Base-by-base conservation (phyloP, 2,113 vertebrate genomes). In the Entelurus aequoreus region DNA sequence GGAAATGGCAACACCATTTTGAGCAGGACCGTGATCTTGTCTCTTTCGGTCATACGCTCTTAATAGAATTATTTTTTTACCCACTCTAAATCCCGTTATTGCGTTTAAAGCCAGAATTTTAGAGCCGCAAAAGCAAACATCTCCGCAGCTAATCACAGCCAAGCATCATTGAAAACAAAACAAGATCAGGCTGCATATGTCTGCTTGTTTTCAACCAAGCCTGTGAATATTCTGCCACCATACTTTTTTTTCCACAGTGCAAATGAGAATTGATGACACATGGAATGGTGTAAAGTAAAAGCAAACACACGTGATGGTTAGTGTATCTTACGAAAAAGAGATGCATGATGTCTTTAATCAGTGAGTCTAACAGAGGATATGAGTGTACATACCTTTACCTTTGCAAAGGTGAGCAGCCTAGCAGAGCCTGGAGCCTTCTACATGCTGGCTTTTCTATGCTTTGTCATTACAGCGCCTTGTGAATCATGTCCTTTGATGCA, bases 1-100 rank as follows among this genome's bases (percentile, higher is more conserved):
- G 69, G 77, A 70, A 77, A 80, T 64, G 63, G 28, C 28, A 28
- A 77, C 74, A 58, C 62, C 54, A 63, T 63, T 38, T 72, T 54
- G 48, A 50, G 65, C 52, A 21, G 51, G 63, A 54, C 52, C 58
- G 50, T 69, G 61, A 75, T 72, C 54, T 61, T 63, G 72, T 75
- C 51, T 71, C 47, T 40, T 35, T 21, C 19, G 57, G 14, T 3
- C n/a, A 11, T 5, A 21, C n/a, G 19, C 50, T 21, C 16, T 52
- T 10, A 52, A 52, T 21, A 13, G 53, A 44, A 8, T 37, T 8
- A 9, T 16, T 11, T 12, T 11, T 28, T 28, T 28, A 28, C 28
- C 28, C 28, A 28, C 28, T 28, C 28, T 28, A 28, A 59, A 64
- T 63, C 53, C 67, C 63, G 16, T 42, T 57, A 5, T 28, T 9